These are phyloP conservation scores for Vannuccia rotundouncinata DNA, from an alignment of 2,888 invertebrate genomes.

Conservation along the genomic window DNA sequence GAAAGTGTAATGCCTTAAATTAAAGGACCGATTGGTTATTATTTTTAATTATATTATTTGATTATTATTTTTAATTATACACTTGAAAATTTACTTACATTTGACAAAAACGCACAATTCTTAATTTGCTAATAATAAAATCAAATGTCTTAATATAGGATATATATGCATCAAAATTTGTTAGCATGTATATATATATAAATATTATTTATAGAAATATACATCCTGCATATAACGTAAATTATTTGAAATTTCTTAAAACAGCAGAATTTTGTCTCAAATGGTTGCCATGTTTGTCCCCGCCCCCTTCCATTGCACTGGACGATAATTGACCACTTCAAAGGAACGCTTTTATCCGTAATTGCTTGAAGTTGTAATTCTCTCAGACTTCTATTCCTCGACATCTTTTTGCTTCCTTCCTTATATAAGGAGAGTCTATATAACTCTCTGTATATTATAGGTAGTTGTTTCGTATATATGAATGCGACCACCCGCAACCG, in stretches of 20 bases:
- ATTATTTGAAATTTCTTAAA: too few relatives aligned
- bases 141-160: background rate
- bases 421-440: too few relatives aligned
- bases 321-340: constrained; percentile 16
- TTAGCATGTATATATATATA: background rate
- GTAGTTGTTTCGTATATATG: background rate
- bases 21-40: background rate
- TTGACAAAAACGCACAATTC: background rate
- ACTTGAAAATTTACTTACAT: background rate
- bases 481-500: too few relatives aligned
- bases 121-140: background rate
- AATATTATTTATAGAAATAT: background rate
- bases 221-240: too few relatives aligned
- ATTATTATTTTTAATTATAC: background rate
- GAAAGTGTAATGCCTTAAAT: background rate
- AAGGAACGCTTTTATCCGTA: constrained; percentile 7
- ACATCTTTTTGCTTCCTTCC: too few relatives aligned
- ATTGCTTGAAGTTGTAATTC: background rate
- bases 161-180: background rate
- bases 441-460: background rate
- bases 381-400: background rate
- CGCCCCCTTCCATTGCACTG: too few relatives aligned
- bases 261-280: too few relatives aligned
- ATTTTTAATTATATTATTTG: background rate
- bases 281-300: background rate